Percentiles rank a stretch among this genome's conserved stretches.
phyloP scores from a whole-genome alignment of 2,888 invertebrate species.

The Pterobdella sp. region DNA sequence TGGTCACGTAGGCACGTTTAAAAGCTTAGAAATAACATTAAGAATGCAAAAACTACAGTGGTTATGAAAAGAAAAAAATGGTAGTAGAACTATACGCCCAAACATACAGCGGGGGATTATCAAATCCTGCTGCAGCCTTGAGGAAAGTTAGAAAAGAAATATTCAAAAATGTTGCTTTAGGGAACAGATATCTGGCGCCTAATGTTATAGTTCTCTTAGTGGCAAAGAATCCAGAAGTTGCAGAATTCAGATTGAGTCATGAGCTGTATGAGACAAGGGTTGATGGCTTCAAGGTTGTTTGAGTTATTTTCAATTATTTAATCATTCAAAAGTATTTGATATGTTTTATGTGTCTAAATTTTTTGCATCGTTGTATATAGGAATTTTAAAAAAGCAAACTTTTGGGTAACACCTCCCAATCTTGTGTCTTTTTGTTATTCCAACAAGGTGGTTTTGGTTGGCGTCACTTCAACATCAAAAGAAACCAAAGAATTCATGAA shows the following conservation, averaged over 20 bases:
- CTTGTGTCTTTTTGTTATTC: not conserved
- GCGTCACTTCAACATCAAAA: not conserved
- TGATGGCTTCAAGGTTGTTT: not conserved
- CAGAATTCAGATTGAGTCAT: not conserved
- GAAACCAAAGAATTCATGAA: not conserved
- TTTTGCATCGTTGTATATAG: too few species aligned
- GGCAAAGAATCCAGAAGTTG: not conserved
- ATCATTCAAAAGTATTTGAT: too few species aligned
- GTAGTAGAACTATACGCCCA: not conserved
- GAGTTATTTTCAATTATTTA: not conserved
- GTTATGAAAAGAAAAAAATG: not conserved
- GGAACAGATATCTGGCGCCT: not conserved
- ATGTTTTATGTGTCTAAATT: too few species aligned
- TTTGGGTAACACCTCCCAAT: too few species aligned
- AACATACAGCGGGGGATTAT: not conserved
- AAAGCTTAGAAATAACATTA: not conserved
- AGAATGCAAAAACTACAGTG: constrained; percentile 1
- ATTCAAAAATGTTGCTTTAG: not conserved
- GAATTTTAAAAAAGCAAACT: too few species aligned
- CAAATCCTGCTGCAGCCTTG: not conserved
- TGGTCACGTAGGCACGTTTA: not conserved
- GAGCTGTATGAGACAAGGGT: constrained; percentile 5
- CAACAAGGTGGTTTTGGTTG: not conserved
- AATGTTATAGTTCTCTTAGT: not conserved
- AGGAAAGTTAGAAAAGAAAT: not conserved